phyloP scores from a whole-genome alignment of 1,140 invertebrate species.

The Drosophila ironensis region DNA sequence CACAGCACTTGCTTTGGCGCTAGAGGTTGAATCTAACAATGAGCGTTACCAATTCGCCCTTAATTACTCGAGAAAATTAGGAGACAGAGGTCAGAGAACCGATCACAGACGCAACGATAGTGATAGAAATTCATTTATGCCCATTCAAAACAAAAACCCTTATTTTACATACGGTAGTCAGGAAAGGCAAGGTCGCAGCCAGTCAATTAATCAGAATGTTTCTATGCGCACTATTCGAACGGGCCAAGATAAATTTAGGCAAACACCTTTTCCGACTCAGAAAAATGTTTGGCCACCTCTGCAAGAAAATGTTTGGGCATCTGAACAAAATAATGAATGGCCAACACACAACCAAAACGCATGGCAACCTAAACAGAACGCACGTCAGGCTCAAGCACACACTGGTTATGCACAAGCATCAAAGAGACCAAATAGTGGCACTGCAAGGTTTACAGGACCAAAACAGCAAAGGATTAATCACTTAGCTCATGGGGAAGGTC shows the following conservation, averaged over 20 bases:
- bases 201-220: background rate
- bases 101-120: background rate
- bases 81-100: background rate
- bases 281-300: background rate
- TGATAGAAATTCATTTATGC: background rate
- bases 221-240: constrained; percentile 3
- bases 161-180: background rate
- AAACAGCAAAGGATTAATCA: no score
- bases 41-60: constrained; percentile 1
- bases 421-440: constrained; percentile 2
- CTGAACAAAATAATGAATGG: background rate
- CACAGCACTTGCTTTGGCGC: constrained; percentile 5
- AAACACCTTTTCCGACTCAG: background rate
- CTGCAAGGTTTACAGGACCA: constrained; percentile 9
- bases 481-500: background rate
- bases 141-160: constrained; percentile 1
- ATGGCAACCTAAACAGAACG: background rate
- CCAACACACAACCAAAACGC: background rate
- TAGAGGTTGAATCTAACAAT: constrained; percentile 6
- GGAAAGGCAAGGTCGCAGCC: background rate
- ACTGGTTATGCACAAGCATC: background rate
- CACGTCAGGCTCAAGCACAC: background rate
- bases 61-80: background rate
- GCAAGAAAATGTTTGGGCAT: background rate
- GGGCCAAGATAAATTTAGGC: background rate